Evolutionary conservation across 2,113 vertebrate genomes (phyloP).

Genomic region (Ceuthmochares aereus): DNA sequence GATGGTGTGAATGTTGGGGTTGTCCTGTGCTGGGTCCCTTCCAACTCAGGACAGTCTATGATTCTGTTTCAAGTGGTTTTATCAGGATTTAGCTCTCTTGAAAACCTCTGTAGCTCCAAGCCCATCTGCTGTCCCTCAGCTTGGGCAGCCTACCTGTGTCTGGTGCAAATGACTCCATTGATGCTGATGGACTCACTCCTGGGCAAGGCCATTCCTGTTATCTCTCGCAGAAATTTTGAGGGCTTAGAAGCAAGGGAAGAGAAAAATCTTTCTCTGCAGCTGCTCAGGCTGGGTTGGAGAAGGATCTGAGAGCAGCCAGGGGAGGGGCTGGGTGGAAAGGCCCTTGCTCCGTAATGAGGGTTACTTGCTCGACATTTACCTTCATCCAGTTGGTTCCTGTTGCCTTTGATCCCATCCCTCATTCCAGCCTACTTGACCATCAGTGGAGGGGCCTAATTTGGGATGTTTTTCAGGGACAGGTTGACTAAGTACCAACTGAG

Average conservation of each 20-base stretch:
- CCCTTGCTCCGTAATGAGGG: background rate
- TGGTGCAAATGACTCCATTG: background rate
- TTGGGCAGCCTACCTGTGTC: background rate
- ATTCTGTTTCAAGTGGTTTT: background rate
- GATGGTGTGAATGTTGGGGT: too few species aligned
- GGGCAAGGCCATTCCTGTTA: background rate
- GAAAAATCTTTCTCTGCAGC: background rate
- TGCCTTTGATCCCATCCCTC: background rate
- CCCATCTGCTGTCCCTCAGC: background rate
- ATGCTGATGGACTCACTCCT: background rate
- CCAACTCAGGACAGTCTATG: too few species aligned
- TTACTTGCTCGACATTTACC: background rate
- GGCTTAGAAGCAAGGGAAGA: background rate
- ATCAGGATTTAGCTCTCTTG: background rate
- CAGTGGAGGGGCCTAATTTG: constrained; percentile 37
- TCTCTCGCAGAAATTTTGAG: background rate
- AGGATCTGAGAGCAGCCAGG: background rate
- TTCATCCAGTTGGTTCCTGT: background rate
- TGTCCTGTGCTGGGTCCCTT: too few species aligned
- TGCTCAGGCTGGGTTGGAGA: background rate
- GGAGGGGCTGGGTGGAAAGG: background rate
- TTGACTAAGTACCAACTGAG: constrained; percentile 62
- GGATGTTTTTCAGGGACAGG: constrained; percentile 59
- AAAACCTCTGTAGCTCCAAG: background rate
- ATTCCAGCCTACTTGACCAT: constrained; percentile 32